Evolutionary conservation across 2,888 invertebrate species (phyloP).

Genomic region (Tortricodes alternella): DNA sequence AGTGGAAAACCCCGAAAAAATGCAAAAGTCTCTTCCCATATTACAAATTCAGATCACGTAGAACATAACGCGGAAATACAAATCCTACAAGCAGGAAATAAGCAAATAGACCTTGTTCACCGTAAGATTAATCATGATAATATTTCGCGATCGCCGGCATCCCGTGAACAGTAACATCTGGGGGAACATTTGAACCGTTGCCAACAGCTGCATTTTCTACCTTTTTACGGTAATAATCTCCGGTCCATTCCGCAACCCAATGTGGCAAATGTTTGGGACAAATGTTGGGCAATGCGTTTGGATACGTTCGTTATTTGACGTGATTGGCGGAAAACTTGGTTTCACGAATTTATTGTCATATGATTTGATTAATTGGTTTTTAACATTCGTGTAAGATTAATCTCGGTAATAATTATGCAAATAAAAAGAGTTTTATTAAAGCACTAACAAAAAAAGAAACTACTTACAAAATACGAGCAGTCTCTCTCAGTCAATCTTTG

Average conservation of each 20-base stretch:
- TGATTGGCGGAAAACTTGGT: not conserved
- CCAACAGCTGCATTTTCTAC: conserved; percentile 59
- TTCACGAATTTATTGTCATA: conserved; percentile 8
- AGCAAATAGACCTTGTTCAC: conserved; percentile 23
- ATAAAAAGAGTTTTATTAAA: too few relatives aligned
- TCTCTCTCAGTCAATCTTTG: too few relatives aligned
- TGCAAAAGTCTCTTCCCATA: too few relatives aligned
- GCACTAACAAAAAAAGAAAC: too few relatives aligned
- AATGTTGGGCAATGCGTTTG: conserved; percentile 8
- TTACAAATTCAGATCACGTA: not conserved
- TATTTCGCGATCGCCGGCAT: conserved; percentile 35
- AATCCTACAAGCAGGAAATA: conserved; percentile 1
- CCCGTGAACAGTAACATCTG: conserved; percentile 45
- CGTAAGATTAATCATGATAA: conserved; percentile 28
- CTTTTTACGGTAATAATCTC: conserved; percentile 49
- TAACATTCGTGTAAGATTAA: too few relatives aligned
- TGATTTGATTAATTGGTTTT: too few relatives aligned
- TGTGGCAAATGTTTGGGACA: conserved; percentile 32
- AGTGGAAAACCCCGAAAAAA: too few relatives aligned
- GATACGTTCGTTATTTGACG: conserved; percentile 2
- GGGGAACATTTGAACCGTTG: conserved; percentile 59
- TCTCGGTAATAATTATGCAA: too few relatives aligned
- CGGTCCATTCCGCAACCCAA: conserved; percentile 48
- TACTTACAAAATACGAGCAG: too few relatives aligned
- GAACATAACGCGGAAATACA: not conserved